Conservation (phyloP, 2,888 invertebrate species). For the Chymomyza procnemis region DNA sequence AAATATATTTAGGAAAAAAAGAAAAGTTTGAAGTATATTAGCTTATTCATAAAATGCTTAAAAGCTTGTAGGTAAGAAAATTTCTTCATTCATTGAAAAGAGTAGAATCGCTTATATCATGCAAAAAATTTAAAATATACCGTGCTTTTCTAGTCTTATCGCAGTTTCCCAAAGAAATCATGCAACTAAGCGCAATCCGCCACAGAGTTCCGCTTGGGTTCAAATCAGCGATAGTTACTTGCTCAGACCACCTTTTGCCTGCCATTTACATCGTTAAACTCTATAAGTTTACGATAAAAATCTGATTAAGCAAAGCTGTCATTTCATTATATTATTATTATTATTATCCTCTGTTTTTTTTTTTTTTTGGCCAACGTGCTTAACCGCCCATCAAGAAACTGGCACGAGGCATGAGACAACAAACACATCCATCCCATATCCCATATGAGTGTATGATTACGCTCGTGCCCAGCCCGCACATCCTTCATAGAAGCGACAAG, state of each 20-base stretch:
- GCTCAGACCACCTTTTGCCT: not conserved
- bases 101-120: too few species aligned
- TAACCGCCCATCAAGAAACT: not conserved
- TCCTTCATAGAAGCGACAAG: conserved; percentile 34
- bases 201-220: too few species aligned
- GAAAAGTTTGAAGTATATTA: too few species aligned
- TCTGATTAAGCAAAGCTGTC: not conserved
- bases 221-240: too few species aligned
- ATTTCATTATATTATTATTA: not conserved
- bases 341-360: not conserved
- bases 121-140: too few species aligned
- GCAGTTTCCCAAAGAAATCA: too few species aligned
- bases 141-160: too few species aligned
- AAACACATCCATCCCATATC: not conserved
- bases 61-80: too few species aligned
- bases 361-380: not conserved
- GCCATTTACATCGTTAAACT: not conserved
- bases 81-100: too few species aligned
- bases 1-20: too few species aligned
- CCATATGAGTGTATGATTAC: not conserved
- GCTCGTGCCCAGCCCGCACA: conserved; percentile 46
- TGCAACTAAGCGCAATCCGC: too few species aligned
- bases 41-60: too few species aligned
- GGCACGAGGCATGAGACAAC: not conserved
- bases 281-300: not conserved